Percentiles rank a stretch among this genome's conserved stretches.
These are phyloP conservation scores for Alauda arvensis DNA, from an alignment of 2,797 vertebrate species.

Conservation along the genomic window DNA sequence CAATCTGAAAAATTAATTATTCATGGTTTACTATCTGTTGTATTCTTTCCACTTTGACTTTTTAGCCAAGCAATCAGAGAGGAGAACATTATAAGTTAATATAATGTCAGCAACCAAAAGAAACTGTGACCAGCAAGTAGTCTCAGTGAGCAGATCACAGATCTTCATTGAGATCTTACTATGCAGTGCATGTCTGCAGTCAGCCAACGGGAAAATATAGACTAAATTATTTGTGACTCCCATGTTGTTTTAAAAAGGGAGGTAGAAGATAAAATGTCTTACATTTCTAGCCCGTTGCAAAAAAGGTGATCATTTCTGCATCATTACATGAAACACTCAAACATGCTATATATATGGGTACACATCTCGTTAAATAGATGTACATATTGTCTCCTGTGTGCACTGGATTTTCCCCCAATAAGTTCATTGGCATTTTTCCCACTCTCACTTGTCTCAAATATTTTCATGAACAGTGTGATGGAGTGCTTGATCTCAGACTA, in stretches of 20 bases:
- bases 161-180: background rate
- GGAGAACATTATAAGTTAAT: background rate
- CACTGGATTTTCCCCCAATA: background rate
- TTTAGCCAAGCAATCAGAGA: background rate
- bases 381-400: background rate
- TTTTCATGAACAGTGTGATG: background rate
- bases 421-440: background rate
- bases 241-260: background rate
- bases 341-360: background rate
- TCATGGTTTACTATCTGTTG: background rate
- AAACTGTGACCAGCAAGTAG: background rate
- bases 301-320: background rate
- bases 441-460: background rate
- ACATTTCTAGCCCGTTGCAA: background rate
- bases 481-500: background rate
- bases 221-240: background rate
- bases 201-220: background rate
- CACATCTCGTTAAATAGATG: fast-evolving
- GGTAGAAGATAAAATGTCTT: background rate
- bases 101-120: background rate
- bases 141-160: background rate
- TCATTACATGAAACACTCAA: background rate
- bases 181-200: background rate
- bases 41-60: background rate
- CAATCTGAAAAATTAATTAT: background rate